A percentile compares a stretch with the other conserved stretches of the same genome.
Conservation (phyloP, 2,888 invertebrate genomes). For the Belgica antarctica region DNA sequence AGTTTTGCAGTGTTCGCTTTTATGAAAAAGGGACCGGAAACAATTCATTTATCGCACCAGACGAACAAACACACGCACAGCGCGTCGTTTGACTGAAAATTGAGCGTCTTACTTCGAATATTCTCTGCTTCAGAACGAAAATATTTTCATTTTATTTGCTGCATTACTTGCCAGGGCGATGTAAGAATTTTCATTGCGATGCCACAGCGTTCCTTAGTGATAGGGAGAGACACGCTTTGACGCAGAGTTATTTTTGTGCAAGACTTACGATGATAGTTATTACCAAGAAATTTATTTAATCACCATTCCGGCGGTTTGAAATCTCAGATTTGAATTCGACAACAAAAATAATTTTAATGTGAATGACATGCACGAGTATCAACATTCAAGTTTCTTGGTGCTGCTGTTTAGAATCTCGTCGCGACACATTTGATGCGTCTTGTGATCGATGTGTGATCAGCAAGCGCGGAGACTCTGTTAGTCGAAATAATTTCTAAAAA, state of each 20-base stretch:
- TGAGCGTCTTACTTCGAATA: no score
- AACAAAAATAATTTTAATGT: conserved; percentile 7
- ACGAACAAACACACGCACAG: background rate
- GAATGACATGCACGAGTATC: conserved; percentile 25
- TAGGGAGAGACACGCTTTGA: background rate
- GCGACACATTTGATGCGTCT: background rate
- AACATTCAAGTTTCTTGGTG: no score
- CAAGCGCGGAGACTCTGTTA: background rate
- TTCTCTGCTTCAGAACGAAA: background rate
- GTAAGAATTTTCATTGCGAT: background rate
- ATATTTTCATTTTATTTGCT: no score
- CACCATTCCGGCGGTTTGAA: background rate
- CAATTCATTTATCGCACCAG: conserved; percentile 40
- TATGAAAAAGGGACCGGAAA: conserved; percentile 40
- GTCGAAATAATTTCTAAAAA: background rate
- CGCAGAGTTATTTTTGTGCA: background rate
- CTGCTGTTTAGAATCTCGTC: no score
- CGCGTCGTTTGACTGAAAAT: no score
- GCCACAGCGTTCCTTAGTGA: background rate
- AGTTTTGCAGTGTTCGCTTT: background rate
- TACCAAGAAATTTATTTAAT: background rate
- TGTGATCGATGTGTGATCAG: conserved; percentile 27
- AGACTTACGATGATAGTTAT: background rate
- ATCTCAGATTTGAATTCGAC: background rate
- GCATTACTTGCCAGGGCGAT: no score